These are phyloP conservation scores for Lonchura striata DNA, from an alignment of 2,113 vertebrate genomes.

Conservation along the genomic window DNA sequence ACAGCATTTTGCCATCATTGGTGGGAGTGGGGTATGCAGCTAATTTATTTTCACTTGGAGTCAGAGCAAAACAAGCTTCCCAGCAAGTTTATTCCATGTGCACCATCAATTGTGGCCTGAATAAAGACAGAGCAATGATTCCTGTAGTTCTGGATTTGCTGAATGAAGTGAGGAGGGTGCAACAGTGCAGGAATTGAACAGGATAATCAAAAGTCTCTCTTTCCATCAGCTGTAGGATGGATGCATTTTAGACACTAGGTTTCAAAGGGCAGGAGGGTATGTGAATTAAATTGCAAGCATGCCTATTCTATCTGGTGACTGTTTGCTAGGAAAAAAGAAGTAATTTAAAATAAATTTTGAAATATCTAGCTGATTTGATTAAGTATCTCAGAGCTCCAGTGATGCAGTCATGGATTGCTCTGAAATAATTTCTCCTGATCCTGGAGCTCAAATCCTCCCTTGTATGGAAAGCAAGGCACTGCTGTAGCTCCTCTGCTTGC, in stretches of 20 bases:
- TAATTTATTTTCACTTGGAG: neutral
- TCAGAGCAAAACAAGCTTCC: neutral
- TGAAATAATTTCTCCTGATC: neutral
- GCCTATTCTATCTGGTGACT: neutral
- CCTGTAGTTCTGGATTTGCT: neutral
- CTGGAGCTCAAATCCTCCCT: neutral
- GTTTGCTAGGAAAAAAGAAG: neutral
- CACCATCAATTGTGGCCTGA: neutral
- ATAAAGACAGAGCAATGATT: neutral
- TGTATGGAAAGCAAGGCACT: neutral
- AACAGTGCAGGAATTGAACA: rapidly evolving
- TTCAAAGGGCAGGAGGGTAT: neutral
- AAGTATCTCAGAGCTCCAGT: neutral
- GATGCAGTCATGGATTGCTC: neutral
- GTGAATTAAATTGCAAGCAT: neutral
- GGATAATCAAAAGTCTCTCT: neutral
- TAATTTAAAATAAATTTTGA: neutral
- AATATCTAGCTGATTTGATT: neutral
- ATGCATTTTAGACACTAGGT: neutral
- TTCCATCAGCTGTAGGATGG: neutral
- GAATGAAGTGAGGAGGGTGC: neutral
- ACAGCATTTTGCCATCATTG: neutral
- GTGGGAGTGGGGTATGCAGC: neutral
- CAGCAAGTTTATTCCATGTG: neutral
- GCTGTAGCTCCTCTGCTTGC: neutral